Evolutionary conservation across 2,797 vertebrate species (phyloP).

Genomic region (Numenius phaeopus): DNA sequence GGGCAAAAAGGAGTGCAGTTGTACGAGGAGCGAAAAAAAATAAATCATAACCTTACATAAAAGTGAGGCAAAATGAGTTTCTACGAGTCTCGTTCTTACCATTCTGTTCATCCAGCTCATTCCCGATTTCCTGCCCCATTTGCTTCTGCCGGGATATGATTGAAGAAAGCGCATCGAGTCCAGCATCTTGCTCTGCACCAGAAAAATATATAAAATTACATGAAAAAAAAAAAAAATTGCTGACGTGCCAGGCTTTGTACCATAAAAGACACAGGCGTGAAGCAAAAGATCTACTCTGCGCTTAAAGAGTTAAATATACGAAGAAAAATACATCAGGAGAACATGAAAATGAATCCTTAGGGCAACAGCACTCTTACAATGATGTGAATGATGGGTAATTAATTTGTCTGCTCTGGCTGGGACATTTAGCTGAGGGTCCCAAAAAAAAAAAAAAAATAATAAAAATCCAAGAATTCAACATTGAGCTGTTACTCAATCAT

Average conservation of each 20-base stretch:
- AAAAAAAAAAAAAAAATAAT: neutral
- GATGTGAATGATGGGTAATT: neutral
- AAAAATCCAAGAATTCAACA: neutral
- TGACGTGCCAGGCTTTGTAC: neutral
- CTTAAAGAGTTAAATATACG: neutral
- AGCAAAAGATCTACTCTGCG: neutral
- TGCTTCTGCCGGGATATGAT: slow-evolving; percentile 94
- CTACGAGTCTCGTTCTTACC: slow-evolving; percentile 81
- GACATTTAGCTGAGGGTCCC: neutral
- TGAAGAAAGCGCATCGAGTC: slow-evolving; percentile 91
- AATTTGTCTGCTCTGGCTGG: slow-evolving; percentile 3
- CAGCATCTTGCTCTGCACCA: slow-evolving; percentile 91
- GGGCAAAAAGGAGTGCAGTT: neutral
- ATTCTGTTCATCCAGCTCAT: slow-evolving; percentile 96
- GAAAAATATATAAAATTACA: neutral
- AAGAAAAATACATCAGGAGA: neutral
- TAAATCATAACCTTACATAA: fast-evolving
- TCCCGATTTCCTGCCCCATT: slow-evolving; percentile 97
- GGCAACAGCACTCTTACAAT: neutral
- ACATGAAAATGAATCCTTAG: slow-evolving; percentile 16
- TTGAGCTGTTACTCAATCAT: slow-evolving; percentile 39
- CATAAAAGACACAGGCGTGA: neutral
- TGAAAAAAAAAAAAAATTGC: neutral
- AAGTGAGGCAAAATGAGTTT: neutral
- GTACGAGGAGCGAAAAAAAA: neutral